phyloP scores from a whole-genome alignment of 2,797 vertebrate genomes.

The Acridotheres tristis region DNA sequence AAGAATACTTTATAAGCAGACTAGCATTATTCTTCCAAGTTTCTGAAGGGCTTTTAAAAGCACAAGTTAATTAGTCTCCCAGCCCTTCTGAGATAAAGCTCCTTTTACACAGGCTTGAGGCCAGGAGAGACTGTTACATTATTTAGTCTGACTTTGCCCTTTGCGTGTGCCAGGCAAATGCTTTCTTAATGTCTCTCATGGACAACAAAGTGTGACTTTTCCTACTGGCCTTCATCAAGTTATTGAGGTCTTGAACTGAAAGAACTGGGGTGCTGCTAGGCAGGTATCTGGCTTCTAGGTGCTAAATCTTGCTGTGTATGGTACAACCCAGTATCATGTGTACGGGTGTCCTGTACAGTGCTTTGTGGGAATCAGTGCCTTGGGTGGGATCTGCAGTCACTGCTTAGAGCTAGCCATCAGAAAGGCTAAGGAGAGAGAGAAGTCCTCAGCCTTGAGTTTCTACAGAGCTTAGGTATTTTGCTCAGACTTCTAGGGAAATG shows the following conservation, averaged over 20 bases:
- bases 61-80: slow-evolving; percentile 10
- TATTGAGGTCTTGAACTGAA: background rate
- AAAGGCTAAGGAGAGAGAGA: background rate
- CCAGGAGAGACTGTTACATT: background rate
- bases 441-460: background rate
- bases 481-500: background rate
- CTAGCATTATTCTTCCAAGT: background rate
- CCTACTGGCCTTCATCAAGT: background rate
- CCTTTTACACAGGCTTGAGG: background rate
- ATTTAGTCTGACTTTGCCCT: background rate
- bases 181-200: background rate
- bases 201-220: background rate
- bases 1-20: background rate
- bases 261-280: background rate
- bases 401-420: background rate
- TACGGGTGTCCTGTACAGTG: background rate
- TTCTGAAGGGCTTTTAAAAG: slow-evolving; percentile 1
- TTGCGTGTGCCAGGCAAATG: background rate
- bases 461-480: background rate
- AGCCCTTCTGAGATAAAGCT: background rate
- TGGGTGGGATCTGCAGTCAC: background rate
- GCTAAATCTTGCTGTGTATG: background rate
- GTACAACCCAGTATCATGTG: fast-evolving
- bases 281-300: background rate
- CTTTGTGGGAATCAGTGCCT: background rate